phyloP scores from a whole-genome alignment of 2,888 invertebrate genomes.

The Nomada flava region DNA sequence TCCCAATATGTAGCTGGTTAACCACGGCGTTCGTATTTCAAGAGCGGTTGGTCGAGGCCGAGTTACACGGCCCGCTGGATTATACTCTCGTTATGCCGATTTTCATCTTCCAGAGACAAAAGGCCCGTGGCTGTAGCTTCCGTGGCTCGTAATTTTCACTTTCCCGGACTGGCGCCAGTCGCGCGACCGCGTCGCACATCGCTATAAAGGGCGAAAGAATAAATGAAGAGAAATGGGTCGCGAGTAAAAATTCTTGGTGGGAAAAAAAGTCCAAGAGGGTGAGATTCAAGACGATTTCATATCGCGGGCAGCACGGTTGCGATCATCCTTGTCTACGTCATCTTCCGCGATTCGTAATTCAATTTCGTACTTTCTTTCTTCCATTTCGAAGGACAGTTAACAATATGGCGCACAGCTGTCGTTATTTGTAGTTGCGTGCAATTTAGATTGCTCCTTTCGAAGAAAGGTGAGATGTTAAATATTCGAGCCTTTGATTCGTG shows the following conservation, averaged over 20 bases:
- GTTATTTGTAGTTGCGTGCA: not conserved
- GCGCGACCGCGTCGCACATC: conserved; percentile 12
- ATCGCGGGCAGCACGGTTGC: too few relatives aligned
- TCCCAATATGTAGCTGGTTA: conserved; percentile 44
- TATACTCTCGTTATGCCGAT: conserved; percentile 42
- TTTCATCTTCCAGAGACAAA: conserved; percentile 44
- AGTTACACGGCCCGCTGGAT: conserved; percentile 20
- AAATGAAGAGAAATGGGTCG: conserved; percentile 47
- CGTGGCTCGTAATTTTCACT: conserved; percentile 54
- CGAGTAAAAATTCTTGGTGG: conserved; percentile 32
- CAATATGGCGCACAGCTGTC: too few relatives aligned
- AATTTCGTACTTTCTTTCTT: too few relatives aligned
- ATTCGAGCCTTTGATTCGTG: conserved; percentile 1
- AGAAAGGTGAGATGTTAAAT: too few relatives aligned
- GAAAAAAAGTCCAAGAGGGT: not conserved
- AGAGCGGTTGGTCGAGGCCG: not conserved
- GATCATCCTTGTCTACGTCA: too few relatives aligned
- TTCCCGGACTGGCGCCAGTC: conserved; percentile 12
- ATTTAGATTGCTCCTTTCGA: not conserved
- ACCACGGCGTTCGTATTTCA: conserved; percentile 46
- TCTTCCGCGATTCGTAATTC: too few relatives aligned
- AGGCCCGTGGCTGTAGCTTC: conserved; percentile 7
- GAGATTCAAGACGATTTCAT: conserved; percentile 10
- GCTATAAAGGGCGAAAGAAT: conserved; percentile 29
- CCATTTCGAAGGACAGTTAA: too few relatives aligned